Percentiles rank a stretch among this genome's conserved stretches.
phyloP scores from a whole-genome alignment of 2,113 vertebrate species.

The Planiliza haematocheilus region DNA sequence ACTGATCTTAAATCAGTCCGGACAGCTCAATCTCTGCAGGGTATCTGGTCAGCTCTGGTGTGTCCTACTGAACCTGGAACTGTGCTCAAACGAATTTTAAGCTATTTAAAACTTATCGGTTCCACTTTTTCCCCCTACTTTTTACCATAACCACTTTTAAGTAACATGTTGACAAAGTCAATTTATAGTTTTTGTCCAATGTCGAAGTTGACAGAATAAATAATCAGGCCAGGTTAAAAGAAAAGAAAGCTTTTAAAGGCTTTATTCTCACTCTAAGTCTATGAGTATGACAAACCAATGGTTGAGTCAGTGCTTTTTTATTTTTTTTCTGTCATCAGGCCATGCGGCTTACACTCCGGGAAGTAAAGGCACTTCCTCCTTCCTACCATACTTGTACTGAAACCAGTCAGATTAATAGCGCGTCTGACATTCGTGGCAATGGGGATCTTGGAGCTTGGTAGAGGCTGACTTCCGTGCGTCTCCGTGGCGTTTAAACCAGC shows the following conservation, averaged over 20 bases:
- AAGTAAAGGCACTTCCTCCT: conserved; percentile 84
- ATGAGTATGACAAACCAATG: conserved; percentile 16
- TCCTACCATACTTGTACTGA: conserved; percentile 51
- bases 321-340: conserved; percentile 25
- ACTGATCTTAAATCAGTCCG: not conserved
- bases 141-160: not conserved
- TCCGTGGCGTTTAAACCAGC: not conserved
- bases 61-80: not conserved
- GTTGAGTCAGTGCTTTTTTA: conserved; percentile 32
- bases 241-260: not conserved
- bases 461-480: not conserved
- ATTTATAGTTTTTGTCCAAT: not conserved
- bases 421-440: conserved; percentile 25
- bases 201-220: not conserved
- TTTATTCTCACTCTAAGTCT: conserved; percentile 1
- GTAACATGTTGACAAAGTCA: too few relatives aligned
- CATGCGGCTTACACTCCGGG: conserved; percentile 70
- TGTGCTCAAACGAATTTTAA: not conserved
- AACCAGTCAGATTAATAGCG: conserved; percentile 23
- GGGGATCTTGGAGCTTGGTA: conserved; percentile 1
- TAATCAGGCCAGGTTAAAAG: too few relatives aligned
- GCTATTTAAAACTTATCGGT: not conserved
- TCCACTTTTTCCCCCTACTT: not conserved
- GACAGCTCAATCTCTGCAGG: not conserved
- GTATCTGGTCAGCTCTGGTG: not conserved